These are phyloP conservation scores for Parazoanthus darwini DNA, from an alignment of 92 coral and sea anemone species.

Conservation along the genomic window DNA sequence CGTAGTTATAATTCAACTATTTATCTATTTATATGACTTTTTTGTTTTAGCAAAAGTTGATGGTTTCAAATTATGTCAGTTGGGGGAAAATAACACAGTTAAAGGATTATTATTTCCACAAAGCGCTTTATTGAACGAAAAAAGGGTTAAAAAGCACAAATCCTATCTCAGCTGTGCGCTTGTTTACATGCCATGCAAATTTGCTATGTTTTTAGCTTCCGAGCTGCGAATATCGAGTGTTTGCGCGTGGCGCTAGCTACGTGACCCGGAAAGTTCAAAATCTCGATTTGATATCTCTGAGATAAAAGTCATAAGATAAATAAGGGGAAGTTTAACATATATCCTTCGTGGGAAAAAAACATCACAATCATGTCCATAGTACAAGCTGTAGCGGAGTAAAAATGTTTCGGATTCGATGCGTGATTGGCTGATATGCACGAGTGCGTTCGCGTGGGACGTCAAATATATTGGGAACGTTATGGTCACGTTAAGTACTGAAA, in stretches of 20 bases:
- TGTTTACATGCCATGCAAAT: conserved; percentile 25
- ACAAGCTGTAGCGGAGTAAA: neutral
- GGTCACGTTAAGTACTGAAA: neutral
- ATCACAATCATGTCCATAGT: neutral
- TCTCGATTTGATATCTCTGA: too few species aligned
- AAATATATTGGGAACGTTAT: neutral
- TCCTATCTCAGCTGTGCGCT: neutral
- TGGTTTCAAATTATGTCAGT: neutral
- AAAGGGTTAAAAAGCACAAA: neutral
- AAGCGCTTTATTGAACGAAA: neutral
- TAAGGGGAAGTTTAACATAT: neutral
- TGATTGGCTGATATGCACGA: neutral
- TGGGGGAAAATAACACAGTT: neutral
- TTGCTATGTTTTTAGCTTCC: neutral
- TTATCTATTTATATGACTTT: too few species aligned
- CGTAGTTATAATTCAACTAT: too few species aligned
- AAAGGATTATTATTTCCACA: neutral
- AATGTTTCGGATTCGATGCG: neutral
- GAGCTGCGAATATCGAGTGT: neutral
- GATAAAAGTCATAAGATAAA: neutral
- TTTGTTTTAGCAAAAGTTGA: neutral
- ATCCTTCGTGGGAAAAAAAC: too few species aligned
- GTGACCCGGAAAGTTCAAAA: conserved; percentile 28
- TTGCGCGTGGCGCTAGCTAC: conserved; percentile 14
- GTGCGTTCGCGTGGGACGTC: neutral